Conservation (phyloP, 1,140 invertebrate species). For the Meloidogyne floridensis region DNA sequence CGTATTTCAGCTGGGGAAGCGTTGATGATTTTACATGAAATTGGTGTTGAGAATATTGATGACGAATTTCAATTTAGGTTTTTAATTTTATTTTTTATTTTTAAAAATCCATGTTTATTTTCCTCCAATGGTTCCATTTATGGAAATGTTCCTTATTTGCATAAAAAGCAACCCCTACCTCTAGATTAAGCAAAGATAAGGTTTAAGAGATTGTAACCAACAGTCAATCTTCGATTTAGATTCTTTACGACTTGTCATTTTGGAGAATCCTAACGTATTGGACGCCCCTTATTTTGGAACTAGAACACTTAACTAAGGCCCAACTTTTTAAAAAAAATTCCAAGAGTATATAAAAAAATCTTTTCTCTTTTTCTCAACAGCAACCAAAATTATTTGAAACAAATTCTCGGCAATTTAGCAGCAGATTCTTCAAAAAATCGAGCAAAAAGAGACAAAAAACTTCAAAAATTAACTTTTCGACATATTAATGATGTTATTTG, state of each 20-base stretch:
- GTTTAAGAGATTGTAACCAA: too few species aligned
- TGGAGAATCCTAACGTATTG: too few species aligned
- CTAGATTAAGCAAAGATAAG: too few species aligned
- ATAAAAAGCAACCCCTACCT: too few species aligned
- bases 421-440: conserved; percentile 48
- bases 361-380: background rate
- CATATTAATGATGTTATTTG: conserved; percentile 53
- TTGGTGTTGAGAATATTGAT: conserved; percentile 46
- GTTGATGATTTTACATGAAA: conserved; percentile 41
- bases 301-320: too few species aligned
- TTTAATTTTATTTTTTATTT: conserved; percentile 8
- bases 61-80: conserved; percentile 53
- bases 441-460: conserved; percentile 51
- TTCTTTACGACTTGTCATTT: too few species aligned
- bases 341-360: too few species aligned
- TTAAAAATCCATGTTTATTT: background rate
- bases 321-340: background rate
- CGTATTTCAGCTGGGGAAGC: conserved; percentile 51
- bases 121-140: background rate
- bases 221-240: too few species aligned
- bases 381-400: conserved; percentile 29
- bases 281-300: too few species aligned
- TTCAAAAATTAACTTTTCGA: conserved; percentile 50
- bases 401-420: conserved; percentile 43
- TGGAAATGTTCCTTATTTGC: too few species aligned